Base-by-base conservation (phyloP, 2,113 vertebrate species). In the Mesocricetus auratus region DNA sequence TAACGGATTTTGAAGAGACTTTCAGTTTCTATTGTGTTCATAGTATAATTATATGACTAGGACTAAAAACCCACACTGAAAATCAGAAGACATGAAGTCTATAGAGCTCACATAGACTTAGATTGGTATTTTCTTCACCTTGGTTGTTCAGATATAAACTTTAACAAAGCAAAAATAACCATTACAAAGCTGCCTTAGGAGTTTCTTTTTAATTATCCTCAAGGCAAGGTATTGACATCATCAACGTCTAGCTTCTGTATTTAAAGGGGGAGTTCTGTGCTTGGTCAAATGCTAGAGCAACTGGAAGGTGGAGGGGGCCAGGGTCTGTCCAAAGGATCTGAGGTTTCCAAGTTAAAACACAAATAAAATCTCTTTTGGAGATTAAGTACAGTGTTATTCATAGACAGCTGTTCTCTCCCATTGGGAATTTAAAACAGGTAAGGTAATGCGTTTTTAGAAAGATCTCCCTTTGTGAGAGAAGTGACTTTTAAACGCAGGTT, bases 101-200 rank as follows among this genome's bases (percentile, higher is more conserved):
- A 17, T 0, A n/a, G 66, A 56, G 29, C 31, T 58, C 21, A 69
- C 11, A 39, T 15, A 47, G 39, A 83, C 56, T 42, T 8, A 74
- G 12, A 42, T 47, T 56, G 60, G 64, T 31, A 39, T 53, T 87
- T 88, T 83, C 62, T n/a, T 95, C 31, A 36, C 33, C 64, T 5
- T 58, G 26, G 21, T 58, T 89, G n/a, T 79, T 86, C 86, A 77
- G 77, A 95, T 89, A 93, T 68, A 42, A 94, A 69, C 33, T 93
- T 94, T 92, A 97, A 33, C 13, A 56, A 71, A 92, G 56, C 17
- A 78, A 94, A 86, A 85, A 45, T 90, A 89, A 95, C 86, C 90
- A 78, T 62, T 11, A 91, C 82, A 92, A 62, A 94, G 66, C n/a
- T 58, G 50, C 33, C 86, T 85, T 50, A 69, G 64, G 17, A 71